phyloP scores from a whole-genome alignment of 2,113 vertebrate species.

The Lophius piscatorius region DNA sequence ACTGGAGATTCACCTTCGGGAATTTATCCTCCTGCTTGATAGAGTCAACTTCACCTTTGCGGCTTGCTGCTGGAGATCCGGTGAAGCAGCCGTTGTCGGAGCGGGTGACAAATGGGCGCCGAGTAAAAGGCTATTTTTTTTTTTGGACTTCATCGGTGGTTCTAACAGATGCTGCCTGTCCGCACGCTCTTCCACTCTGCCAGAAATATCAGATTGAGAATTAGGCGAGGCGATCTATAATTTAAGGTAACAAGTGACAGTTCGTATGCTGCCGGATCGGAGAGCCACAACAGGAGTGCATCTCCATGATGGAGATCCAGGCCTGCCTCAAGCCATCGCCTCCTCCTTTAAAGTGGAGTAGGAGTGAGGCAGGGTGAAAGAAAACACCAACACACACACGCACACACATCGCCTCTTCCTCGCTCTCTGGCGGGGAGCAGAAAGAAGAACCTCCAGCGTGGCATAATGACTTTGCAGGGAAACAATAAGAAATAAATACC shows the following conservation, averaged over 20 bases:
- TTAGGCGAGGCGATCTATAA: constrained; percentile 78
- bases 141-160: constrained; percentile 57
- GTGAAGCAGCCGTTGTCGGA: constrained; percentile 31
- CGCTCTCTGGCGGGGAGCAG: constrained; percentile 55
- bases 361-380: constrained; percentile 36
- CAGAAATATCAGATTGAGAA: constrained; percentile 76
- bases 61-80: constrained; percentile 32
- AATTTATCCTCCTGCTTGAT: neutral
- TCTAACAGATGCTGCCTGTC: constrained; percentile 77
- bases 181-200: constrained; percentile 66
- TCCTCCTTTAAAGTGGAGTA: constrained; percentile 59
- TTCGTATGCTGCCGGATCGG: constrained; percentile 65
- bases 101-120: constrained; percentile 42
- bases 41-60: constrained; percentile 19
- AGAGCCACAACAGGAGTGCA: constrained; percentile 65
- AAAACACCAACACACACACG: constrained; percentile 34
- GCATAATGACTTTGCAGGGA: constrained; percentile 79
- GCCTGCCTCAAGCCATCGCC: constrained; percentile 69
- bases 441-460: constrained; percentile 70
- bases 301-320: constrained; percentile 60
- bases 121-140: constrained; percentile 29
- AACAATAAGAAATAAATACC: constrained; percentile 82
- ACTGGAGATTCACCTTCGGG: too few relatives aligned
- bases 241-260: constrained; percentile 80
- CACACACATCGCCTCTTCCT: constrained; percentile 8